Conservation (phyloP, 2,113 vertebrate genomes). For the Nycticryphes semicollaris region DNA sequence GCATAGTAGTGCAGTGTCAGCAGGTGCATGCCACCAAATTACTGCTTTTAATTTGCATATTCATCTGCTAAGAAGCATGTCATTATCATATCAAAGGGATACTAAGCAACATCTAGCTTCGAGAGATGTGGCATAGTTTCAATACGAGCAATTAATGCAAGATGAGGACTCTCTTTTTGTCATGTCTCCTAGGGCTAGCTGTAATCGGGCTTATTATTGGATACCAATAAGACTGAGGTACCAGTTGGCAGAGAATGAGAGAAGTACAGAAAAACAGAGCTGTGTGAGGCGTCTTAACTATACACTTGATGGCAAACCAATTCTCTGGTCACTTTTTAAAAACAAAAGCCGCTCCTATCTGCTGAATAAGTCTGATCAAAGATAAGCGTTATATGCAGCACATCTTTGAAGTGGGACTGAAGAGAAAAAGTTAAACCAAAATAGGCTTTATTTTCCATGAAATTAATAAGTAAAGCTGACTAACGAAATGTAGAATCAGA, state of each 20-base stretch:
- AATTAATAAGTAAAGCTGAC: neutral
- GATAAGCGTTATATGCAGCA: neutral
- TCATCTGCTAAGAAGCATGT: constrained; percentile 99
- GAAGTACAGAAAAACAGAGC: constrained; percentile 75
- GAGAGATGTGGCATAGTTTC: constrained; percentile 99
- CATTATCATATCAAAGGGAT: constrained; percentile 99
- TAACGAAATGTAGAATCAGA: neutral
- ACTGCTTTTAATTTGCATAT: constrained; percentile 96
- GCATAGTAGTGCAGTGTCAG: constrained; percentile 91
- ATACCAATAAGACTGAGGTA: constrained; percentile 81
- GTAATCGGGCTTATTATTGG: constrained; percentile 90
- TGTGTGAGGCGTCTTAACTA: constrained; percentile 61
- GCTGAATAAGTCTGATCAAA: constrained; percentile 56
- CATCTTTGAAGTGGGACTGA: neutral
- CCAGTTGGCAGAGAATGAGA: constrained; percentile 79
- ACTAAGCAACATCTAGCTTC: constrained; percentile 95
- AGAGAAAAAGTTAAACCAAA: constrained; percentile 2
- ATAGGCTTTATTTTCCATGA: neutral
- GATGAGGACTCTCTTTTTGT: constrained; percentile 96
- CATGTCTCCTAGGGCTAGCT: constrained; percentile 89
- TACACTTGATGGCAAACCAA: constrained; percentile 63
- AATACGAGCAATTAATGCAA: constrained; percentile 99
- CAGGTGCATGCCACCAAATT: constrained; percentile 99
- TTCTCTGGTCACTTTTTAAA: constrained; percentile 70
- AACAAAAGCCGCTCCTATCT: constrained; percentile 34